Conservation (phyloP, 35 echinoderm and acorn worm genomes). For the Stichopus chloronotus region DNA sequence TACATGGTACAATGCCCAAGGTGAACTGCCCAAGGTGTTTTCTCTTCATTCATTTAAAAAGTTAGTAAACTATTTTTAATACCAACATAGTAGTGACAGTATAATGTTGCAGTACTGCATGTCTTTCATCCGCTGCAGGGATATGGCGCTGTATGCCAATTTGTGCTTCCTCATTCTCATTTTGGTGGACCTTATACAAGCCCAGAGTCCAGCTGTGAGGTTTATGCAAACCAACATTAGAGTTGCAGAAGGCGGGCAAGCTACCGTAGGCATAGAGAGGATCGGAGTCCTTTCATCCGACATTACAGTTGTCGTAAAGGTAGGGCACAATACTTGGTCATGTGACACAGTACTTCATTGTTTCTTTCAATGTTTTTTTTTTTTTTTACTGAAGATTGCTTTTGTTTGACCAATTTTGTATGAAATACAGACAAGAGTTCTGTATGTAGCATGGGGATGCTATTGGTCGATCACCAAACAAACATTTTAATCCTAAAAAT, state of each 20-base stretch:
- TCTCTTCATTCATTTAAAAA: neutral
- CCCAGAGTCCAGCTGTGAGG: constrained; percentile 47
- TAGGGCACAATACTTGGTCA: neutral
- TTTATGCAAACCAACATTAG: neutral
- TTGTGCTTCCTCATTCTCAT: constrained; percentile 21
- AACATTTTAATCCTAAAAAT: no score
- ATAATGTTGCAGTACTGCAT: neutral
- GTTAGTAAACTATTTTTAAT: neutral
- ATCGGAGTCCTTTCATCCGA: neutral
- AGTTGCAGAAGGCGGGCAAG: constrained; percentile 3
- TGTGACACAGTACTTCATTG: neutral
- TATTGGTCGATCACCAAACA: no score
- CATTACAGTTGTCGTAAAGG: constrained; percentile 22
- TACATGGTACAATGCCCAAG: neutral
- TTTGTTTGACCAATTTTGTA: no score
- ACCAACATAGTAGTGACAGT: neutral
- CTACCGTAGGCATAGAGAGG: neutral
- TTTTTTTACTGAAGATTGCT: no score
- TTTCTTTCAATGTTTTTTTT: neutral
- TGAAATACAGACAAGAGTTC: no score
- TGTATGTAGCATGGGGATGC: no score
- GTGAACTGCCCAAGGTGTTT: neutral
- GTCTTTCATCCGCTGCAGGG: neutral
- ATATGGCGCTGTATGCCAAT: neutral
- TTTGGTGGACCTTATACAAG: constrained; percentile 34